Evolutionary conservation across 2,113 vertebrate species (phyloP), one percentile per base, ranked within the genome.

Genomic region (Bambusicola thoracicus): DNA sequence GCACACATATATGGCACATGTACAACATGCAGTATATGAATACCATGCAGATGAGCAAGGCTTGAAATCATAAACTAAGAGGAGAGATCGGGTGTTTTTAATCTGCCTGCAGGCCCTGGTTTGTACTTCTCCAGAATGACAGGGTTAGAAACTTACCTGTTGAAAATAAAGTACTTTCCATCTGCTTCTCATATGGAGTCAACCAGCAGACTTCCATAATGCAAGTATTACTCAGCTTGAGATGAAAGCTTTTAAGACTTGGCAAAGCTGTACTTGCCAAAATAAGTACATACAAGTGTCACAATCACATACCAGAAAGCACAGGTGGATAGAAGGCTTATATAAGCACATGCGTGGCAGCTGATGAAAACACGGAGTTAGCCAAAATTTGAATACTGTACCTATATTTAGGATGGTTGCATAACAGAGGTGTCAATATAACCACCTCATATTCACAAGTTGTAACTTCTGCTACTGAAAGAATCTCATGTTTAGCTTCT

Each of bases 371-470:
- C 4, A 0, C 11, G 41, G 72, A 66, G 32, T 3, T 29, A 67
- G 58, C 20, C 65, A 49, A 77, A 43, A 66, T 17, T 10, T 29
- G 46, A 53, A 38, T 24, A 36, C 91, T 62, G 46, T 97, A 99
- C 99, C 99, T 99, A 94, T 99, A 99, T 89, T 99, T 99, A 46
- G 99, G 99, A 93, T 99, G 99, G 58, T 30, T 97, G 93, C 99
- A 99, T 29, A 99, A 98, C 92, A 99, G 98, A 11, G 99, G 99
- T 1, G 99, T 99, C 96, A 99, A 73, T 96, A 99, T 99, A 96
- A 99, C 98, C 91, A 99, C 99, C 97, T 99, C 99, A 41, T 99
- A 99, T 98, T 99, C 99, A 93, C 99, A 99, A 81, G 99, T 99
- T 24, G 98, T 99, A 85, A 99, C 98, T 97, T 99, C 99, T 18